Percentiles rank a stretch among this genome's conserved stretches.
phyloP scores from a whole-genome alignment of 2,113 vertebrate species.

The Hepsetus odoe region DNA sequence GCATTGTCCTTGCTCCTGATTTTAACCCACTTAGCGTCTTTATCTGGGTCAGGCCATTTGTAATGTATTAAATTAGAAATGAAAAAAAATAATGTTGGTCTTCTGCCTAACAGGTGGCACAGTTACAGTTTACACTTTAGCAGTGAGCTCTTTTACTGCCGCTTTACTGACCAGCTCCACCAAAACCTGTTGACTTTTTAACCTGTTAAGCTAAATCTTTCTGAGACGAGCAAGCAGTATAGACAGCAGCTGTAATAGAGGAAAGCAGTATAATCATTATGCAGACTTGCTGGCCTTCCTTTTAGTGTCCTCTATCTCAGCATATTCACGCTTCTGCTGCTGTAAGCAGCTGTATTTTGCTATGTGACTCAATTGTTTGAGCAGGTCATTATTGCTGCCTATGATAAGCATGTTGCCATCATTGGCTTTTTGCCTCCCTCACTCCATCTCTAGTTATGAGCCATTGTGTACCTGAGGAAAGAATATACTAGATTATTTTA shows the following conservation, averaged over 20 bases:
- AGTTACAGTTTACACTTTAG: background rate
- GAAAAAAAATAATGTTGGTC: background rate
- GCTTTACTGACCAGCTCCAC: constrained; percentile 57
- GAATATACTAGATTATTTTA: constrained; percentile 50
- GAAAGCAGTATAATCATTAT: constrained; percentile 74
- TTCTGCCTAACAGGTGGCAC: background rate
- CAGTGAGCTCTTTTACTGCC: constrained; percentile 42
- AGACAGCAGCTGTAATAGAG: constrained; percentile 69
- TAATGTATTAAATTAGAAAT: constrained; percentile 18
- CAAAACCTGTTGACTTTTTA: constrained; percentile 69
- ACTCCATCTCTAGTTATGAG: background rate
- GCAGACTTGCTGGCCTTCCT: constrained; percentile 64
- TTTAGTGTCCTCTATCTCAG: constrained; percentile 69
- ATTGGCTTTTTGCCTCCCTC: constrained; percentile 54
- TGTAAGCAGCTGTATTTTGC: constrained; percentile 66
- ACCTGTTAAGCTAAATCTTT: constrained; percentile 53
- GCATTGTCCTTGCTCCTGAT: background rate
- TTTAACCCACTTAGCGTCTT: background rate
- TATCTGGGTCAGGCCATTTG: constrained; percentile 1
- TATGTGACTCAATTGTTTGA: constrained; percentile 65
- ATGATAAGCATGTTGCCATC: constrained; percentile 64
- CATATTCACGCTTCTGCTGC: constrained; percentile 64
- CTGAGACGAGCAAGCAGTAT: constrained; percentile 60
- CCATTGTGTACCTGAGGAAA: background rate
- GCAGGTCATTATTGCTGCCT: constrained; percentile 61